Evolutionary conservation across 2,113 vertebrate species (phyloP), one percentile per base, ranked within the genome.

Genomic region (Lagopus leucura): DNA sequence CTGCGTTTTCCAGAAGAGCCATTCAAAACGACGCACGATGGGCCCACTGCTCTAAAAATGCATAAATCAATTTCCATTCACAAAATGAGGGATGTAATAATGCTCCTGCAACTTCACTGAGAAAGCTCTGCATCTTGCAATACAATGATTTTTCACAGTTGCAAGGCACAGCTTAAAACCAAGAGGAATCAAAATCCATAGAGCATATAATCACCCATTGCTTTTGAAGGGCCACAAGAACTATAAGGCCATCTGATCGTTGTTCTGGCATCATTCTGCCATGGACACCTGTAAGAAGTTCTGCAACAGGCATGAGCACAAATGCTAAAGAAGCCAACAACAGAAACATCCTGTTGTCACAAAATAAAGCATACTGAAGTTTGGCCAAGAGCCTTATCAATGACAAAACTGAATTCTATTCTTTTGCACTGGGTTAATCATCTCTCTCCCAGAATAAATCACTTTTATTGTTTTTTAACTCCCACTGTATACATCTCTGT

Each of bases 371-470:
- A 79, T 21, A 45, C 54, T 36, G 42, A 87, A 38, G 69, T 66
- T 77, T 8, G 0, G 30, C 75, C 47, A 58, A 76, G 24, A 92
- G 60, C 19, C 72, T 50, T 60, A 80, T 7, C 58, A 85, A 66
- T 6, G 89, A 52, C 13, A 66, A 48, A 42, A 72, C 38, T 25
- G 36, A 71, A 74, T 52, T 64, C 54, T 10, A 63, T 74, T 57
- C 8, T 74, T 81, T 63, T 69, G 36, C 54, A 69, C 34, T 25
- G 10, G 36, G 69, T 89, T 42, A 69, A 71, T 47, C 14, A 42
- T 20, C 36, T 84, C 72, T 83, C 24, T 87, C 24, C 43, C 34
- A 43, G 65, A 88, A n/a, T 50, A 85, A 96, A 76, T 45, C 81
- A 74, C 18, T 28, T 27, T 6, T 9, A 67, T 1, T 63, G 30